These are phyloP conservation scores for Serrognathus titanus DNA, from an alignment of 2,888 invertebrate genomes.

Conservation along the genomic window DNA sequence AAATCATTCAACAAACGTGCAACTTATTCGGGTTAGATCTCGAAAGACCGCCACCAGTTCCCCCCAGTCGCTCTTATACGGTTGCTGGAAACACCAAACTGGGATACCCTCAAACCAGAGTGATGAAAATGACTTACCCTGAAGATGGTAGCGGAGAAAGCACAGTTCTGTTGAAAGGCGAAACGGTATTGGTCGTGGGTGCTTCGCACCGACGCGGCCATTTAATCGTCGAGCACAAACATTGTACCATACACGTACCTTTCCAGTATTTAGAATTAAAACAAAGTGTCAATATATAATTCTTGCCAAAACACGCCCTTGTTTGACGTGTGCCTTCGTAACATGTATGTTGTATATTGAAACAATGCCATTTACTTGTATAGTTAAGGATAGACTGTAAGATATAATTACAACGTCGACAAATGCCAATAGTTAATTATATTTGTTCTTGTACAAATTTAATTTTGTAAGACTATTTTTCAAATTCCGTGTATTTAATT, in stretches of 20 bases:
- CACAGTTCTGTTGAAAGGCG: constrained; percentile 71
- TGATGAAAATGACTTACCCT: constrained; percentile 87
- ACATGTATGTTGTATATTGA: constrained; percentile 14
- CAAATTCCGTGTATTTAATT: constrained; percentile 24
- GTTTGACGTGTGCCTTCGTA: background rate
- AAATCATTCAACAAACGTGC: constrained; percentile 87
- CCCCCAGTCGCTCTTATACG: constrained; percentile 86
- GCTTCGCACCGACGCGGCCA: constrained; percentile 83
- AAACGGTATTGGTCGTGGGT: constrained; percentile 83
- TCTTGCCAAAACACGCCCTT: constrained; percentile 24
- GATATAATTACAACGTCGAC: constrained; percentile 11
- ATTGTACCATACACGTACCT: constrained; percentile 69
- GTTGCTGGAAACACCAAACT: constrained; percentile 86
- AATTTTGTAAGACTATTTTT: background rate
- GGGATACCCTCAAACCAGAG: constrained; percentile 87
- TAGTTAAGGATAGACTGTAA: constrained; percentile 12
- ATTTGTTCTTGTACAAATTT: background rate
- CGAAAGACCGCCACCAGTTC: constrained; percentile 89
- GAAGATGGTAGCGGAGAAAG: constrained; percentile 55
- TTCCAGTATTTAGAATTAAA: constrained; percentile 79
- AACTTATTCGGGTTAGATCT: constrained; percentile 85
- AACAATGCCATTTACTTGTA: constrained; percentile 17
- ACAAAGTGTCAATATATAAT: constrained; percentile 48
- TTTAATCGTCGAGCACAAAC: constrained; percentile 78
- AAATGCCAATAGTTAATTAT: constrained; percentile 7